A percentile compares a stretch with the other conserved stretches of the same genome.
Conservation (phyloP, 2,888 invertebrate genomes). For the Drosophila parthenogenetica region DNA sequence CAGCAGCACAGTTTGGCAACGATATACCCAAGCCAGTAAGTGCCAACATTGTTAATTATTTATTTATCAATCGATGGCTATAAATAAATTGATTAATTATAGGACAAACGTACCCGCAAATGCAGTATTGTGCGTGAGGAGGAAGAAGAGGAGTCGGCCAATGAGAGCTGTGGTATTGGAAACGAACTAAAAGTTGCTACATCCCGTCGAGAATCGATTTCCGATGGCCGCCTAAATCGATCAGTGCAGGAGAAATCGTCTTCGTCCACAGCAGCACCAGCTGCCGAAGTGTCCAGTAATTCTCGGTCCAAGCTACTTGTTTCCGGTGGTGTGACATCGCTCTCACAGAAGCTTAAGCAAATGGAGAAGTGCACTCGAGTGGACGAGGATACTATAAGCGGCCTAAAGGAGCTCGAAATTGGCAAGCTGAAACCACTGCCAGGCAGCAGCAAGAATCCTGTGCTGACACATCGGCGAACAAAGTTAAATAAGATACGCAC, state of each 20-base stretch:
- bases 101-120: constrained; percentile 89
- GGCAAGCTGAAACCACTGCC: constrained; percentile 81
- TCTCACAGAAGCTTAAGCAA: constrained; percentile 80
- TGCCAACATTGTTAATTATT: not conserved
- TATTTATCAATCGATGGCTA: not conserved
- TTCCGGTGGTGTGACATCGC: constrained; percentile 76
- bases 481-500: constrained; percentile 90
- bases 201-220: constrained; percentile 90
- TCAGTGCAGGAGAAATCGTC: constrained; percentile 87
- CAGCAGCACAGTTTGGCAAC: constrained; percentile 67
- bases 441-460: constrained; percentile 82
- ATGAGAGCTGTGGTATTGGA: constrained; percentile 85
- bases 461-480: constrained; percentile 87
- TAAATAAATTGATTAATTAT: not conserved
- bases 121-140: constrained; percentile 97
- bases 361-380: constrained; percentile 71
- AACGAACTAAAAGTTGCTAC: constrained; percentile 87
- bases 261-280: constrained; percentile 40
- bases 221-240: constrained; percentile 91
- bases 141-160: constrained; percentile 94
- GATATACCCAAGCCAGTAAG: constrained; percentile 76
- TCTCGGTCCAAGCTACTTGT: constrained; percentile 87
- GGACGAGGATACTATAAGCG: constrained; percentile 70
- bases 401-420: constrained; percentile 82
- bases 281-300: constrained; percentile 85